These are phyloP conservation scores for Caenorhabditis japonica DNA, from an alignment of 2,888 invertebrate genomes.

Conservation along the genomic window DNA sequence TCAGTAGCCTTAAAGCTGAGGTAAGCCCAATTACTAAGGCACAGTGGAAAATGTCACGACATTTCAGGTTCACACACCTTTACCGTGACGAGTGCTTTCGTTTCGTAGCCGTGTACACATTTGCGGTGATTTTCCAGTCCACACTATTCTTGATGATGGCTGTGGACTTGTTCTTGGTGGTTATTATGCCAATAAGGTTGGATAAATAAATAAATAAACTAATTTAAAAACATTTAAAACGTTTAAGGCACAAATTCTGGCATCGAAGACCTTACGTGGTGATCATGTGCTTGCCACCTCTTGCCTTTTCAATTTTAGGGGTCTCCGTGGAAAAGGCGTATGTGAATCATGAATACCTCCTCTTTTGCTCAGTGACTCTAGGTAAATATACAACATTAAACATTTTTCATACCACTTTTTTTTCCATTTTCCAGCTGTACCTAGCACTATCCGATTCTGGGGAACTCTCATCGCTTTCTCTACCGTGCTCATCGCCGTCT, in stretches of 20 bases:
- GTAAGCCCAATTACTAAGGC: slow-evolving; percentile 1
- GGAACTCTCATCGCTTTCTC: slow-evolving; percentile 29
- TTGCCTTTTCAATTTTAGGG: slow-evolving; percentile 19
- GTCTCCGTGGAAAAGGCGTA: slow-evolving; percentile 22
- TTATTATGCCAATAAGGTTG: slow-evolving; percentile 27
- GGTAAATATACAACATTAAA: no score
- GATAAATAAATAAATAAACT: not conserved
- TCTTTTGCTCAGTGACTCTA: slow-evolving; percentile 26
- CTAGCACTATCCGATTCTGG: slow-evolving; percentile 22
- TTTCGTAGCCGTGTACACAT: slow-evolving; percentile 29
- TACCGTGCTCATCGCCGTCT: slow-evolving; percentile 18
- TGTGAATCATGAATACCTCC: slow-evolving; percentile 25
- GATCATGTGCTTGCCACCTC: slow-evolving; percentile 14
- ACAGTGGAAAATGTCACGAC: not conserved
- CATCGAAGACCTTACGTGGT: slow-evolving; percentile 23
- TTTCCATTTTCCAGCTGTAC: slow-evolving; percentile 12
- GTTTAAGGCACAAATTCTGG: slow-evolving; percentile 34
- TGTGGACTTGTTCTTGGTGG: slow-evolving; percentile 25
- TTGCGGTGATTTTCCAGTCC: slow-evolving; percentile 36
- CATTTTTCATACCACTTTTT: no score
- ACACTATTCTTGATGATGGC: slow-evolving; percentile 37
- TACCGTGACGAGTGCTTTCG: slow-evolving; percentile 33
- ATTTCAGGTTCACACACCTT: slow-evolving; percentile 18
- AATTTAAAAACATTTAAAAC: not conserved
- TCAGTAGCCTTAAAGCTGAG: slow-evolving; percentile 15